Base-by-base conservation (phyloP, 2,888 invertebrate genomes). In the Germaria angustata region DNA sequence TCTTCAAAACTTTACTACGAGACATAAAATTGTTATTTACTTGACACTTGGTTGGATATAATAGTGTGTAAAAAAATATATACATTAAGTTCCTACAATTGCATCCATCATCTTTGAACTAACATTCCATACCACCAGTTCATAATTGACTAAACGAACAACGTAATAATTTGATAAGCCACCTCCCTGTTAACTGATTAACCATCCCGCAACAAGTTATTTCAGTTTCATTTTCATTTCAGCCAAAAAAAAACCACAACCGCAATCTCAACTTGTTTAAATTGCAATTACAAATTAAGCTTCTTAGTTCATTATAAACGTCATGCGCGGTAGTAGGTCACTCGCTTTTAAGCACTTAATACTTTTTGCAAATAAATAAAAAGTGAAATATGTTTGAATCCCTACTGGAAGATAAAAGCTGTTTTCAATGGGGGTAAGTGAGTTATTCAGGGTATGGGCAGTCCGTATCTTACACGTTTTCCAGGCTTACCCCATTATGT, bases 1-100 rank as follows among this genome's bases (percentile, higher is more conserved):
- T 44, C 44, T 49, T 49, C 44, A 24, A 59, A 44, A 24, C 36
- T 44, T 69, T 44, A 22, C 1, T 49, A 13, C 24, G 5, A 15
- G 1, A 17, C 17, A 49, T 61, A 39, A 72, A 72, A 72, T 20
- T 61, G 9, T 63, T 61, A 63, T 73, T 73, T 66, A 49, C 72
- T 46, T 57, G 65, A 28, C 57, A 66, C 46, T 63, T 55, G 34
- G 1, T 5, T 39, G 65, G 28, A 36, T 24, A 15, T 34, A 17
- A 4, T 36, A 17, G 34, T 17, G 36, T 41, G 24, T 71, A 24
- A 2, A 39, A 4, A 11, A 9, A 39, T 22, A 72, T n/a, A n/a
- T n/a, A n/a, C n/a, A n/a, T n/a, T n/a, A 24, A 41, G 57, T 57
- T 46, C 46, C 36, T 34, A 49, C 46, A 66, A 39, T 49, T 66